Evolutionary conservation across 2,888 invertebrate species (phyloP).

Genomic region (Eilema caniola): DNA sequence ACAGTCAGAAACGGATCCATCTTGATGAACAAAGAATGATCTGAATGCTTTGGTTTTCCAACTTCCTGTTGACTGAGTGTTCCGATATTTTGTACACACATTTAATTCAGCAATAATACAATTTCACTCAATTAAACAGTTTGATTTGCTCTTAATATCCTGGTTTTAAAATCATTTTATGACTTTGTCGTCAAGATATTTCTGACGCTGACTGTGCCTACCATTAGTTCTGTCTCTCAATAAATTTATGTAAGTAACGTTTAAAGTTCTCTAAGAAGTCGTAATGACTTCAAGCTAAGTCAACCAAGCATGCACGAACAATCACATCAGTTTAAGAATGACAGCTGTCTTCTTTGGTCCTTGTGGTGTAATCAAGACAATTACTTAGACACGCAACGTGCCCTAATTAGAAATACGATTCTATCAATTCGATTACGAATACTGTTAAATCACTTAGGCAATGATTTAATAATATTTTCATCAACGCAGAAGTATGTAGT

Average conservation of each 20-base stretch:
- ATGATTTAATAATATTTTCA: slow-evolving; percentile 4
- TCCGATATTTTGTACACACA: too few relatives aligned
- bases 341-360: slow-evolving; percentile 13
- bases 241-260: not conserved
- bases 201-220: too few relatives aligned
- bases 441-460: not conserved
- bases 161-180: too few relatives aligned
- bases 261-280: not conserved
- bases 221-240: not conserved
- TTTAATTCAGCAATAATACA: too few relatives aligned
- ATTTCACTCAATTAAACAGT: too few relatives aligned
- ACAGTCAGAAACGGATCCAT: too few relatives aligned
- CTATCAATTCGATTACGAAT: slow-evolving; percentile 10
- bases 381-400: slow-evolving; percentile 17
- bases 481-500: not conserved
- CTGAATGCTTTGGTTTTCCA: too few relatives aligned
- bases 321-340: slow-evolving; percentile 19
- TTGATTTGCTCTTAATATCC: too few relatives aligned
- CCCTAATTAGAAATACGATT: slow-evolving; percentile 6
- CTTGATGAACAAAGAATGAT: too few relatives aligned
- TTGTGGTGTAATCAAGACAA: slow-evolving; percentile 18
- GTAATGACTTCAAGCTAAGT: slow-evolving; percentile 13
- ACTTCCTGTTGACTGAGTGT: too few relatives aligned
- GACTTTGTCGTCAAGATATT: too few relatives aligned
- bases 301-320: slow-evolving; percentile 16